These are phyloP conservation scores for Matsumyia berberina DNA, from an alignment of 2,888 invertebrate species.

Conservation along the genomic window DNA sequence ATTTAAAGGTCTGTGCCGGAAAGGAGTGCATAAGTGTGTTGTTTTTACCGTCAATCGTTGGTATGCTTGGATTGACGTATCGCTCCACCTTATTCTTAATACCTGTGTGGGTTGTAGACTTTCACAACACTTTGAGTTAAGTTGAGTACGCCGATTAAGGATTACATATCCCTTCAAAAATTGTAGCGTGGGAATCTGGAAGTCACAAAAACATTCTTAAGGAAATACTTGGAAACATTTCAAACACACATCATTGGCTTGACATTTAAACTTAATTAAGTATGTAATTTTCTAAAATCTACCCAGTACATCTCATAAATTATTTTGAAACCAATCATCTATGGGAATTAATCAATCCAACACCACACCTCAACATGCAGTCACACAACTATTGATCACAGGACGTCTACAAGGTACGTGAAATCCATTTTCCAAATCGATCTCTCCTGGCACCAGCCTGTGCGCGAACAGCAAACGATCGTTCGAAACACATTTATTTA, in stretches of 20 bases:
- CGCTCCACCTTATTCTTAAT: no score
- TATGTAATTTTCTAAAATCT: constrained; percentile 1
- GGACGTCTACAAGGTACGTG: constrained; percentile 28
- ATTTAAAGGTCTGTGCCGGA: no score
- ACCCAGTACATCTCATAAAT: constrained; percentile 23
- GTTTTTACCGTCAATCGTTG: no score
- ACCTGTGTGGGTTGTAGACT: no score
- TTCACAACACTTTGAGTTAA: no score
- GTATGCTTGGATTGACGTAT: no score
- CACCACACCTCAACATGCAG: constrained; percentile 58
- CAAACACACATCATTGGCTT: neutral
- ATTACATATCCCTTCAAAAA: no score
- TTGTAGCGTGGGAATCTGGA: no score
- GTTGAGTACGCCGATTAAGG: no score
- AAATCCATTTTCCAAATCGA: constrained; percentile 32
- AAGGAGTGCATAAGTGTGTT: no score
- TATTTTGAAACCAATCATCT: constrained; percentile 37
- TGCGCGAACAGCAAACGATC: constrained; percentile 35
- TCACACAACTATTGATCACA: constrained; percentile 55
- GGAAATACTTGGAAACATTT: neutral
- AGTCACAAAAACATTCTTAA: no score
- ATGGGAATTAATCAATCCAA: constrained; percentile 61
- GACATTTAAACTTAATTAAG: neutral
- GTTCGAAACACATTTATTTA: constrained; percentile 71
- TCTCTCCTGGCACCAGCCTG: constrained; percentile 29